Percentiles rank a stretch among this genome's conserved stretches.
Evolutionary conservation across 2,888 invertebrate genomes (phyloP).

Genomic region (Quadroppia sp.): DNA sequence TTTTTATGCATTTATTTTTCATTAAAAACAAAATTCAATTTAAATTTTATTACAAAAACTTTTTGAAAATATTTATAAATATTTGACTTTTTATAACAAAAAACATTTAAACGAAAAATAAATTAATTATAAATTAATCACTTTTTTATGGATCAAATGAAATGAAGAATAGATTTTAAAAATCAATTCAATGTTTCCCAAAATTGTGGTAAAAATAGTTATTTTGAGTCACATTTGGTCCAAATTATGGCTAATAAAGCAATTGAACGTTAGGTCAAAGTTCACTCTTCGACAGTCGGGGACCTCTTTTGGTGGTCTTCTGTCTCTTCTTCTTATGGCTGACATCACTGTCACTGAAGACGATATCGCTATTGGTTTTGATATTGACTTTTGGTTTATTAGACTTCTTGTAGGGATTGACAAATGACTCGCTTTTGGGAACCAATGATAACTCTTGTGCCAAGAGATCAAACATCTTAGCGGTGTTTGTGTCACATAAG

Average conservation of each 20-base stretch:
- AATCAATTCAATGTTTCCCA: not conserved
- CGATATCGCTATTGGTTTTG: not conserved
- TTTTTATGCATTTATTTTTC: too few species aligned
- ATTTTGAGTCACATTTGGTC: not conserved
- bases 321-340: conserved; percentile 29
- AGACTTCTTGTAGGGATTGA: conserved; percentile 39
- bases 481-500: conserved; percentile 29
- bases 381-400: conserved; percentile 18
- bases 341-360: not conserved
- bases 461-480: conserved; percentile 39
- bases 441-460: conserved; percentile 36
- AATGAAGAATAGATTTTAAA: not conserved
- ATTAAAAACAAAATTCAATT: not conserved
- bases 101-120: not conserved
- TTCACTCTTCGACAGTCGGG: conserved; percentile 23
- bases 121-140: too few species aligned
- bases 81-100: too few species aligned
- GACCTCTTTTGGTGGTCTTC: conserved; percentile 34
- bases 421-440: conserved; percentile 27
- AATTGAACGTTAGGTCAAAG: conserved; percentile 7
- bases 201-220: not conserved
- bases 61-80: not conserved
- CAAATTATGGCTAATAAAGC: too few species aligned
- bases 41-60: not conserved
- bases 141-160: too few species aligned